Conservation (phyloP, 2,888 invertebrate species). For the Erannis defoliaria region DNA sequence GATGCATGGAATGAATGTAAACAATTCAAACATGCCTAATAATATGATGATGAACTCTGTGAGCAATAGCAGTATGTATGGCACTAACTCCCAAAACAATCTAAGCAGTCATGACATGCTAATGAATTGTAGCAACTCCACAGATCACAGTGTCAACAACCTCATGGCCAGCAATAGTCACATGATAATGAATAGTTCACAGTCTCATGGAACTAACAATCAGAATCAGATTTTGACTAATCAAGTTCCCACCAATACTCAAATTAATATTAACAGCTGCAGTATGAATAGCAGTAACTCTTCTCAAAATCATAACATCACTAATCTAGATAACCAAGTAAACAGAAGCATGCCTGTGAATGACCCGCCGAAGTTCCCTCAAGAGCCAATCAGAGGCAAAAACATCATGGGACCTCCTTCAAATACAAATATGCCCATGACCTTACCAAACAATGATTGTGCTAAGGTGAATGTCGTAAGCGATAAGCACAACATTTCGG, state of each 20-base stretch:
- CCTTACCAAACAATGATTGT: constrained; percentile 73
- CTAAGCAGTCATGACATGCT: constrained; percentile 75
- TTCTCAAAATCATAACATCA: constrained; percentile 65
- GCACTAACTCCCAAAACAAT: constrained; percentile 65
- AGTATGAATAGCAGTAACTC: constrained; percentile 70
- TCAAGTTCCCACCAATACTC: constrained; percentile 68
- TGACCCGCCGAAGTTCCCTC: constrained; percentile 73
- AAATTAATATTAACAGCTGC: constrained; percentile 79
- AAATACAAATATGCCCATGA: constrained; percentile 64
- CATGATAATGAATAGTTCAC: constrained; percentile 78
- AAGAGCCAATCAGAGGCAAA: constrained; percentile 76
- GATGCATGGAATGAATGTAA: constrained; percentile 75
- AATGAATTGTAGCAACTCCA: constrained; percentile 75
- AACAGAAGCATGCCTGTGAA: constrained; percentile 70
- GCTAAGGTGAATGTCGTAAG: constrained; percentile 76
- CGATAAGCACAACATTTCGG: constrained; percentile 78
- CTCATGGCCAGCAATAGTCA: constrained; percentile 73
- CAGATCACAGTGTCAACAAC: constrained; percentile 74
- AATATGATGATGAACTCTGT: constrained; percentile 78
- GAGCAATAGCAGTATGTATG: constrained; percentile 71
- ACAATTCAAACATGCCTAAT: constrained; percentile 70
- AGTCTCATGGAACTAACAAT: constrained; percentile 65
- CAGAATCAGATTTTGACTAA: constrained; percentile 71
- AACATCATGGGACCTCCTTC: constrained; percentile 75
- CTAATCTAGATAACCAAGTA: constrained; percentile 71